Base-by-base conservation (phyloP, 2,888 invertebrate species). In the Trichopria drosophilae region DNA sequence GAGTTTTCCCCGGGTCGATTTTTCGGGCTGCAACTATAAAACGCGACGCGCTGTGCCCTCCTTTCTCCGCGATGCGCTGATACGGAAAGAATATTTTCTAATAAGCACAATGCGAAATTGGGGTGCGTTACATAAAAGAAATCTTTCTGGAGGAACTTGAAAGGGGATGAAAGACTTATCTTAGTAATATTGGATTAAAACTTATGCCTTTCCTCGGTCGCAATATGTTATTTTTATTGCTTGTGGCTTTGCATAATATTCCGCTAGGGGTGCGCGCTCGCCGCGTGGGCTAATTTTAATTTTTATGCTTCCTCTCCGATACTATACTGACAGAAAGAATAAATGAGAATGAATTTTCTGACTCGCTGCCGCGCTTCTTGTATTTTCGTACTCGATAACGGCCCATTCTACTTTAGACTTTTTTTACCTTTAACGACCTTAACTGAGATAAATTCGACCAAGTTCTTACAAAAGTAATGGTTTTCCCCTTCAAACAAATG, bases 161-260 rank as follows among this genome's bases (percentile, higher is more conserved):
- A 35, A 26, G 47, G 12, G 41, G 24, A 31, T 49, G 57, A 58
- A 59, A 57, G 71, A 74, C 70, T 74, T 74, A 74, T 73, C 75
- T 73, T 64, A 63, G 73, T 73, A 71, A 73, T 74, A 75, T 75
- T 75, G 74, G 75, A 75, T 75, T 75, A 75, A 75, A 75, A 75
- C 73, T 75, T 74, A 71, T 70, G 69, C 73, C 68, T 69, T 68
- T 68, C 67, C 69, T 61, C 69, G 68, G 63, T 66, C 64, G 75
- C 74, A 75, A 75, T 75, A 75, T 73, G 75, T 75, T 75, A 75
- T 75, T 75, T 75, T 75, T 75, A 75, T 75, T 75, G 73, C 75
- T 36, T 67, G 69, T 68, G 71, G 75, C 72, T 75, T 75, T 75
- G 75, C 75, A 75, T 75, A 75, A 75, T 75, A 71, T 68, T 72